Conservation (phyloP, 2,888 invertebrate genomes). For the Lissonota sp. region DNA sequence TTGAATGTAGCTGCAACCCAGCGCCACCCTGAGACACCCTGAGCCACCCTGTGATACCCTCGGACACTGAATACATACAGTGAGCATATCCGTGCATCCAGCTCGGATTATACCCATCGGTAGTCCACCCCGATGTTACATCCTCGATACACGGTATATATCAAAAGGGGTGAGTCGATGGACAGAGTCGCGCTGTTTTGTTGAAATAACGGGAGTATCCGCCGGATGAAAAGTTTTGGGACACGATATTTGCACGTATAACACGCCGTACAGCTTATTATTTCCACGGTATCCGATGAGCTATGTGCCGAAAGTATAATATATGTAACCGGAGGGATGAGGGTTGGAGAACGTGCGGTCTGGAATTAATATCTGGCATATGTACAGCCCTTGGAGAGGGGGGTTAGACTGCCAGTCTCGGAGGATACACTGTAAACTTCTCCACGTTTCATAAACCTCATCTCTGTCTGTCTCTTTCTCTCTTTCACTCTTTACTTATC, state of each 20-base stretch:
- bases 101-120: conserved; percentile 65
- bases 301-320: conserved; percentile 28
- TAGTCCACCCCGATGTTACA: neutral
- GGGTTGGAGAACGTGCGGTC: conserved; percentile 32
- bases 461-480: conserved; percentile 21
- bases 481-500: conserved; percentile 25
- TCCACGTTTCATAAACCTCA: conserved; percentile 65
- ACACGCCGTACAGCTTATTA: conserved; percentile 14
- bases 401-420: conserved; percentile 32
- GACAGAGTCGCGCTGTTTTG: no score
- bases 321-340: conserved; percentile 30
- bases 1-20: neutral
- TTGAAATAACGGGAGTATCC: no score
- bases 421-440: conserved; percentile 63
- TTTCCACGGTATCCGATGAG: conserved; percentile 6
- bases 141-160: neutral
- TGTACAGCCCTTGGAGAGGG: conserved; percentile 9
- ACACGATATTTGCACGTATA: conserved; percentile 30
- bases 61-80: neutral
- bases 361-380: conserved; percentile 64
- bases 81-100: conserved; percentile 44
- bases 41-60: conserved; percentile 3
- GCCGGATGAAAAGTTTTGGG: conserved; percentile 36
- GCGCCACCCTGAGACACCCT: no score
- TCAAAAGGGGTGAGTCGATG: no score